phyloP scores from a whole-genome alignment of 2,888 invertebrate species.

The Piscicola geometra region DNA sequence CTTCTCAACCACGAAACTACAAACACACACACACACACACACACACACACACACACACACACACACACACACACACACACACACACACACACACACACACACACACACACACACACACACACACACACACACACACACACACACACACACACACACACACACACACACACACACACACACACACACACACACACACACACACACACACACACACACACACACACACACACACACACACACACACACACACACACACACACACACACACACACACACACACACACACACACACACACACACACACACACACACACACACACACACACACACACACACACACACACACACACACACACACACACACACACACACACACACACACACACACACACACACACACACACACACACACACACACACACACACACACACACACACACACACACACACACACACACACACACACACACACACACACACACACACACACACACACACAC shows the following conservation, averaged over 20 bases:
- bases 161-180: slow-evolving; percentile 21
- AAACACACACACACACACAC: background rate
- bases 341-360: slow-evolving; percentile 32
- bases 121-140: slow-evolving; percentile 12
- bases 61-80: background rate
- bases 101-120: slow-evolving; percentile 5
- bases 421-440: slow-evolving; percentile 33
- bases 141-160: slow-evolving; percentile 16
- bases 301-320: slow-evolving; percentile 26
- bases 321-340: slow-evolving; percentile 26
- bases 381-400: slow-evolving; percentile 26
- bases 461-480: slow-evolving; percentile 35
- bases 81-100: background rate
- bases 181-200: slow-evolving; percentile 27
- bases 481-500: slow-evolving; percentile 27
- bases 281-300: slow-evolving; percentile 26
- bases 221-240: slow-evolving; percentile 27
- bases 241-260: slow-evolving; percentile 26
- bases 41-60: no score
- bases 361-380: slow-evolving; percentile 24
- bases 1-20: background rate
- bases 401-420: slow-evolving; percentile 19
- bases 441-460: slow-evolving; percentile 33
- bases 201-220: slow-evolving; percentile 27
- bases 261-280: slow-evolving; percentile 25